Percentiles rank a stretch among this genome's conserved stretches.
Conservation (phyloP, 1,140 invertebrate genomes). For the Andrena cerasifolii region DNA sequence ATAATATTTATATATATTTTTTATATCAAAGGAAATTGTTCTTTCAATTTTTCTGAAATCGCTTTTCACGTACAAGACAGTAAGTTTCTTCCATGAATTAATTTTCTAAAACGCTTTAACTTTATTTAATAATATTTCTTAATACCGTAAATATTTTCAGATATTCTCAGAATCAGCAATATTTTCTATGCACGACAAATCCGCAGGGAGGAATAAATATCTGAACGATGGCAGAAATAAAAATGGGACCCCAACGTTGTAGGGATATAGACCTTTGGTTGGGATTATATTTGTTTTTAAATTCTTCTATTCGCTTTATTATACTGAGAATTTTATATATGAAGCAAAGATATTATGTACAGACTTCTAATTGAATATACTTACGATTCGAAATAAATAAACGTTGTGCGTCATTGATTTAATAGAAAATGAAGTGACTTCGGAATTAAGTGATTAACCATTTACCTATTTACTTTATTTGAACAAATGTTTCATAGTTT, state of each 20-base stretch:
- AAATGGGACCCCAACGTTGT: not conserved
- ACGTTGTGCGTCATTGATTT: not conserved
- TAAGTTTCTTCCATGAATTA: too few relatives aligned
- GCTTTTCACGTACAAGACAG: too few relatives aligned
- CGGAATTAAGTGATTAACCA: not conserved
- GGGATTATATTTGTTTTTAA: too few relatives aligned
- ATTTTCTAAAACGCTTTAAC: too few relatives aligned
- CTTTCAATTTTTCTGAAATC: too few relatives aligned
- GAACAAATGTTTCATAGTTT: constrained; percentile 6
- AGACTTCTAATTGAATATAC: too few relatives aligned
- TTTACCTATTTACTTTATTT: not conserved
- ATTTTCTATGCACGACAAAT: not conserved
- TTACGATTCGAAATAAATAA: not conserved
- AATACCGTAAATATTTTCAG: not conserved
- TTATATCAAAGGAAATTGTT: too few relatives aligned
- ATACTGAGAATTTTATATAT: not conserved
- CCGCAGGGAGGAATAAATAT: constrained; percentile 18
- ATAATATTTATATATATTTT: too few relatives aligned
- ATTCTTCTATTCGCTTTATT: not conserved
- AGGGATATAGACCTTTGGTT: not conserved
- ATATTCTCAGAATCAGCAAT: too few relatives aligned
- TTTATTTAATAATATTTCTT: too few relatives aligned
- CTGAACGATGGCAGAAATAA: not conserved
- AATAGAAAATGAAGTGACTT: not conserved
- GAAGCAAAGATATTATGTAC: not conserved